Evolutionary conservation across 2,797 vertebrate genomes (phyloP).

Genomic region (Neosilurus hyrtlii): DNA sequence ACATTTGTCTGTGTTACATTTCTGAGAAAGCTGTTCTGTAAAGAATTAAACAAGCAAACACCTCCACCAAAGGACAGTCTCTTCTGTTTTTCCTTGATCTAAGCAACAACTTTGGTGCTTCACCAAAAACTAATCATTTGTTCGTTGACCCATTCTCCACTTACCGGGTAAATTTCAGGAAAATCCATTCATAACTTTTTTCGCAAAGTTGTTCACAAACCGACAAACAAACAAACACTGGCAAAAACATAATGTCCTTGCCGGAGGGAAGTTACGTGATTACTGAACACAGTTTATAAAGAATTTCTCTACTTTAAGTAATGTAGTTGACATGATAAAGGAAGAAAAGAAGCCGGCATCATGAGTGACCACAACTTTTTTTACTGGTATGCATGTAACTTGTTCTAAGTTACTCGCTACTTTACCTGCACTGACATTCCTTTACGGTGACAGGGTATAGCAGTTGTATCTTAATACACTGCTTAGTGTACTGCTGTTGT

Average conservation of each 20-base stretch:
- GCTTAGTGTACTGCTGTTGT: slow-evolving; percentile 10
- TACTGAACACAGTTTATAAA: neutral
- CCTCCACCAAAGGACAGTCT: too few species aligned
- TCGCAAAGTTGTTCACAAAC: too few species aligned
- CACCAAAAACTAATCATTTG: too few species aligned
- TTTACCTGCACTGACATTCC: neutral
- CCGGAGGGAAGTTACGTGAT: neutral
- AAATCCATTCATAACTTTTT: too few species aligned
- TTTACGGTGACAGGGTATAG: neutral
- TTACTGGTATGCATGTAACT: neutral
- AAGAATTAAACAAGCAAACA: too few species aligned
- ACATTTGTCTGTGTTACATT: neutral
- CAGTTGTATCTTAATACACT: neutral
- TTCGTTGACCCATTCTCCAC: too few species aligned
- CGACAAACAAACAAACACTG: too few species aligned
- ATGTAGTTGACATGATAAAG: neutral
- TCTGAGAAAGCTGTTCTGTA: neutral
- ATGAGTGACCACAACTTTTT: neutral
- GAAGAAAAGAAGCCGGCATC: neutral
- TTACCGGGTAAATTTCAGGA: too few species aligned
- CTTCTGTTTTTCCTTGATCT: too few species aligned
- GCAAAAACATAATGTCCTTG: too few species aligned
- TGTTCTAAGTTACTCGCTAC: neutral
- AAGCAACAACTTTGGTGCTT: too few species aligned
- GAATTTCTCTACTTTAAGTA: neutral